Evolutionary conservation across 2,797 vertebrate species (phyloP).

Genomic region (Onychomys arenicola): DNA sequence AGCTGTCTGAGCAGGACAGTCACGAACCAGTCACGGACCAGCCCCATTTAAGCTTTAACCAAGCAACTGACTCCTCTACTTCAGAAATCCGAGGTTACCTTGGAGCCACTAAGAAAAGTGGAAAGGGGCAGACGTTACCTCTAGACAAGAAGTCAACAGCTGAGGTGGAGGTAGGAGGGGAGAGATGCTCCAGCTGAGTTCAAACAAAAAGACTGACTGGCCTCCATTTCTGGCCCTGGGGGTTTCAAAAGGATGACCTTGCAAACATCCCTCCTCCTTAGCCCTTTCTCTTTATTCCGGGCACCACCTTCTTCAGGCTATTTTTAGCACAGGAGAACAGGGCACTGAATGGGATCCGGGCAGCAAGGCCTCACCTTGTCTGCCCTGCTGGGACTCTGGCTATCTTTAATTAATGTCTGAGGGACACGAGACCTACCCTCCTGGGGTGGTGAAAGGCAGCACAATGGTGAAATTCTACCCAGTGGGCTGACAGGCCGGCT

Average conservation of each 20-base stretch:
- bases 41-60: background rate
- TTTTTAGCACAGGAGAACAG: slow-evolving; percentile 55
- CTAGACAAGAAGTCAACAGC: background rate
- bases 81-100: slow-evolving; percentile 11
- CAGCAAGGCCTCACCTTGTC: background rate
- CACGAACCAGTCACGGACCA: too few species aligned
- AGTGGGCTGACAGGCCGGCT: background rate
- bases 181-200: background rate
- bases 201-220: background rate
- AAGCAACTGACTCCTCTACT: slow-evolving; percentile 4
- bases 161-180: background rate
- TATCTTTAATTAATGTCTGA: slow-evolving; percentile 75
- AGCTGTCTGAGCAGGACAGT: background rate
- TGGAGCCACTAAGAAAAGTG: slow-evolving; percentile 5
- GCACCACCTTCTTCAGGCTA: background rate
- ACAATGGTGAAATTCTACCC: slow-evolving; percentile 59
- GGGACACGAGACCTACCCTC: background rate
- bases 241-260: slow-evolving; percentile 33
- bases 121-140: slow-evolving; percentile 6
- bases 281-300: background rate
- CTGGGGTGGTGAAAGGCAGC: background rate
- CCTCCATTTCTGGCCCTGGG: background rate
- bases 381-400: background rate
- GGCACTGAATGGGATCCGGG: background rate
- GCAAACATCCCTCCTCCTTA: background rate